Evolutionary conservation across 2,797 vertebrate genomes (phyloP).

Genomic region (Pachyuromys duprasi): DNA sequence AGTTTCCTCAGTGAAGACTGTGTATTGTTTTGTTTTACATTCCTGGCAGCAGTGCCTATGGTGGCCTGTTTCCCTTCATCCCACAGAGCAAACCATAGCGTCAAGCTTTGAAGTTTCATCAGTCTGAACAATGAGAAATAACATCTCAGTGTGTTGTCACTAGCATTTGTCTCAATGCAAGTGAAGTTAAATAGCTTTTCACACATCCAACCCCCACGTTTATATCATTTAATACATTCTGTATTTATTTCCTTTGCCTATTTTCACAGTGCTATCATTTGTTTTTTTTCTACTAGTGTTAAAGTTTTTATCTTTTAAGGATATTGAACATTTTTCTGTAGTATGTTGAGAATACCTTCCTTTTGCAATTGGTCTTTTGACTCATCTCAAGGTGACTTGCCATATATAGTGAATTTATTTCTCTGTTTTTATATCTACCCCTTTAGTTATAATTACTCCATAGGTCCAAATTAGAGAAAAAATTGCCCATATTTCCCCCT

Average conservation of each 20-base stretch:
- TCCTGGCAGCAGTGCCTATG: not conserved
- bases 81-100: not conserved
- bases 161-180: not conserved
- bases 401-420: not conserved
- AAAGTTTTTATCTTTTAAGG: not conserved
- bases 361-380: not conserved
- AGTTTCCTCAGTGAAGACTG: not conserved
- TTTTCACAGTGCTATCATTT: not conserved
- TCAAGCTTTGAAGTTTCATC: not conserved
- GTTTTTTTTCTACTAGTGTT: not conserved
- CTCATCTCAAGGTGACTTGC: not conserved
- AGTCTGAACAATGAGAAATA: not conserved
- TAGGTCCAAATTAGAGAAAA: not conserved
- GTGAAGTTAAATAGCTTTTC: constrained; percentile 22
- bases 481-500: not conserved
- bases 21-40: not conserved
- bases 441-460: not conserved
- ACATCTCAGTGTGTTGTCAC: not conserved
- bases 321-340: not conserved
- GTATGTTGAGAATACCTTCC: not conserved
- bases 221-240: not conserved
- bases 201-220: not conserved
- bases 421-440: not conserved
- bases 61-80: not conserved
- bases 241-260: not conserved